Base-by-base conservation (phyloP, 2,113 vertebrate genomes). In the Ceyx cyanopectus region DNA sequence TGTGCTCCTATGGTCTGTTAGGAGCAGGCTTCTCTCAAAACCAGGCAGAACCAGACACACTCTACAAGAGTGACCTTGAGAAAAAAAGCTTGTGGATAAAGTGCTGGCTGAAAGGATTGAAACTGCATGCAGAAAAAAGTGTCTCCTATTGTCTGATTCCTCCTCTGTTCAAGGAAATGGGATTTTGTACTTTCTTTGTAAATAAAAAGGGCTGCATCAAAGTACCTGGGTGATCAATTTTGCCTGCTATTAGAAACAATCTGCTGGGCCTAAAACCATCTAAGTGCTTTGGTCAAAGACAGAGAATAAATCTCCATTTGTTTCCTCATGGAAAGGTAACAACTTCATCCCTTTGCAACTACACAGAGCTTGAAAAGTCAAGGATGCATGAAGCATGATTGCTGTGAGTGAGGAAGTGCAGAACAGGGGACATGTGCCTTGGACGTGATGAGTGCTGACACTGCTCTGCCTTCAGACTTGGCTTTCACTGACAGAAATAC, bases 171-270 rank as follows among this genome's bases (percentile, higher is more conserved):
- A 70, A 85, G 79, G 75, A 83, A 85, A 87, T 13, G 20, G 70
- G 73, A 74, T 91, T 94, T 73, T 90, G 30, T 94, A 77, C 81
- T 94, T 92, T 77, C 83, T 86, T 89, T 83, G 40, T 67, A 77
- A 92, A 94, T 91, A 81, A 80, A 95, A 95, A 95, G 65, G 27
- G 46, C 85, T 76, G 58, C 56, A 69, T 89, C 75, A 77, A 85
- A 96, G 81, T 46, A 89, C 79, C 78, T 60, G 56, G 60, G 46
- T 80, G 94, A 92, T 93, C 95, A 94, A 91, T 95, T 92, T 82
- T 95, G 81, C 43, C 79, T 74, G 85, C 90, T 95, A 87, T 95
- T 90, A 92, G 67, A 89, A 87, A 89, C 75, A 87, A 92, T 95
- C 65, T 5, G 10, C 79, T 70, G 75, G 82, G 70, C 79, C 74